A percentile compares a stretch with the other conserved stretches of the same genome.
These are phyloP conservation scores for Brenthis hecate DNA, from an alignment of 2,888 invertebrate species.

Conservation along the genomic window DNA sequence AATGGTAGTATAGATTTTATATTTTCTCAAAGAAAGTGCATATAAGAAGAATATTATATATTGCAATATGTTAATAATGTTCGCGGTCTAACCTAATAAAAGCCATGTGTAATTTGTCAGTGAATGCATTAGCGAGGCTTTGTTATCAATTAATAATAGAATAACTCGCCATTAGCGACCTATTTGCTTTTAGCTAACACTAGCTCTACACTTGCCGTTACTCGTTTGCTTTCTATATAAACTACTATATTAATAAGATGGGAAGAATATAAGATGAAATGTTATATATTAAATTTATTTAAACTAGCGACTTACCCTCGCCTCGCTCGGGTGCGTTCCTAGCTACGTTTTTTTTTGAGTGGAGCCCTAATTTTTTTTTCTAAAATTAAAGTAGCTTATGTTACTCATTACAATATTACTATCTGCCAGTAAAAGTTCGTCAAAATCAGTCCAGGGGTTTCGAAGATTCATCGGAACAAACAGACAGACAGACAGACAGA, in stretches of 20 bases:
- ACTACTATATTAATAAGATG: background rate
- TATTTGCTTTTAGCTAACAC: background rate
- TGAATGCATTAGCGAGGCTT: conserved; percentile 30
- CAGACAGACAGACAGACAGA: no score
- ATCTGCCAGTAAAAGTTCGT: no score
- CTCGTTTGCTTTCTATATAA: background rate
- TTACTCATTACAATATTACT: no score
- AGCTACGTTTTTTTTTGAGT: no score
- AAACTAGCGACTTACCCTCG: no score
- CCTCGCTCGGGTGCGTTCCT: no score
- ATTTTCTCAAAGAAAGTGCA: no score
- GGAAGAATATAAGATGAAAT: background rate
- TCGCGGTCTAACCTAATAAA: conserved; percentile 8
- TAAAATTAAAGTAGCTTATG: no score
- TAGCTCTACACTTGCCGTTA: background rate
- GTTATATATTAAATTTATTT: background rate
- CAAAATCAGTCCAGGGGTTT: no score
- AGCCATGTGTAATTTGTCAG: conserved; percentile 36
- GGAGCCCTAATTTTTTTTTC: no score
- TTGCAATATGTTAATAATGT: conserved; percentile 30
- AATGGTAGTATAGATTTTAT: no score
- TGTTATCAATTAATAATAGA: conserved; percentile 35
- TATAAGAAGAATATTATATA: background rate
- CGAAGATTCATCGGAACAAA: no score
- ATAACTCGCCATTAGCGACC: conserved; percentile 20